Conservation (phyloP, 2,888 invertebrate species). For the Philereme vetulata region DNA sequence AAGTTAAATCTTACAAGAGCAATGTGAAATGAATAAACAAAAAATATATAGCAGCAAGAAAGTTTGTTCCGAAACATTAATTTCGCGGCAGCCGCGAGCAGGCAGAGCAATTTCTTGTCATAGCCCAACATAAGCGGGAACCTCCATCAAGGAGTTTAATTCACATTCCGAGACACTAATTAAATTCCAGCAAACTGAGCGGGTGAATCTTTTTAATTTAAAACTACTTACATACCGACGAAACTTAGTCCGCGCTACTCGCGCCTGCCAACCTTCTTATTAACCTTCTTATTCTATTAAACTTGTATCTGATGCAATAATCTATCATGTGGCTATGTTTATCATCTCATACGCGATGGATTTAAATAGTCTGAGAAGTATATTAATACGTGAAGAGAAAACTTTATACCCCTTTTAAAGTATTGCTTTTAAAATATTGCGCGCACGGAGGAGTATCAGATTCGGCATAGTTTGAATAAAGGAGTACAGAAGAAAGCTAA, state of each 20-base stretch:
- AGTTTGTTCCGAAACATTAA: slow-evolving; percentile 32
- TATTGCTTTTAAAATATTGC: too few species aligned
- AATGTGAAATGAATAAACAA: slow-evolving; percentile 17
- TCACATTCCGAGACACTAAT: slow-evolving; percentile 67
- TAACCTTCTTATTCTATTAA: too few species aligned
- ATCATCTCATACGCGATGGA: too few species aligned
- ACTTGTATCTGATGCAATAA: too few species aligned
- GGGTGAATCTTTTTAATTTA: slow-evolving; percentile 56
- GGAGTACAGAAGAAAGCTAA: too few species aligned
- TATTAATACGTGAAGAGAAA: too few species aligned
- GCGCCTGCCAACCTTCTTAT: too few species aligned
- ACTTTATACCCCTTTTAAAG: too few species aligned
- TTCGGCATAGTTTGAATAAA: too few species aligned
- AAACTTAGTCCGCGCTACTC: slow-evolving; percentile 19
- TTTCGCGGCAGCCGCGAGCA: slow-evolving; percentile 37
- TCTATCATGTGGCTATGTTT: too few species aligned
- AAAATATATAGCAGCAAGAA: slow-evolving; percentile 16
- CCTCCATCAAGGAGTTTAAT: slow-evolving; percentile 62
- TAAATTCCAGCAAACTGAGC: slow-evolving; percentile 66
- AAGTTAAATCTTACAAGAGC: not conserved
- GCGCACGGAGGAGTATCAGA: too few species aligned
- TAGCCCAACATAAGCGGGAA: slow-evolving; percentile 49
- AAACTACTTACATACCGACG: slow-evolving; percentile 39
- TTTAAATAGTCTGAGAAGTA: too few species aligned
- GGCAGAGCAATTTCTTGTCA: slow-evolving; percentile 50